Base-by-base conservation (phyloP, 2,888 invertebrate species). In the Stegana nigrithorax region DNA sequence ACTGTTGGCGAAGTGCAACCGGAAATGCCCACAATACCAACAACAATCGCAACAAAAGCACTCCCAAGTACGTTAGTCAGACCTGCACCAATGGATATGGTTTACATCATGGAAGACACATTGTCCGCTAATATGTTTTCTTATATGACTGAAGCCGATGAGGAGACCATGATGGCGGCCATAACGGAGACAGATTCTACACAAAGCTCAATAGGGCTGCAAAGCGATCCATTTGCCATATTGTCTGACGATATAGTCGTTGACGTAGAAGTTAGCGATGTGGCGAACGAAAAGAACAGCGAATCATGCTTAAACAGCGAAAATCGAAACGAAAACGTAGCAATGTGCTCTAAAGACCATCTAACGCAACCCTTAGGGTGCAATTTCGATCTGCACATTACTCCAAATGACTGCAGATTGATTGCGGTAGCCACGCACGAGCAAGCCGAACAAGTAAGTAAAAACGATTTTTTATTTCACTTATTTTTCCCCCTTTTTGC, bases 41-140 rank as follows among this genome's bases (percentile, higher is more conserved):
- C 66, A 60, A 45, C 64, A 21, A 44, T 65, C 21, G 32, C 65
- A 53, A 62, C 60, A 59, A 58, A 63, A 57, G 67, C 67, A n/a
- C 14, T 39, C 50, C 10, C 53, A 58, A 27, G 59, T 2, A 59
- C 10, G 32, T 51, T n/a, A n/a, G n/a, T n/a, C n/a, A 25, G 47
- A 45, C 17, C 10, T 51, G 21, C 25, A 12, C 60, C 71, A 72
- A 69, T 78, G 55, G 75, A 73, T 62, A 69, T 74, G 65, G 78
- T 80, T 45, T 80, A 74, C 67, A 73, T 79, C 61, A 70, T 79
- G 62, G 75, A 74, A 68, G 77, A 73, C 66, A 67, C 79, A 68
- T 64, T 75, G 63, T 70, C 75, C 63, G 75, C 76, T 60, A 26
- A 55, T 21, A 5, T 23, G 12, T 32, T 36, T 68, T 73, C 25